These are phyloP conservation scores for Meleagris gallopavo DNA, from an alignment of 2,113 vertebrate species.

Conservation along the genomic window DNA sequence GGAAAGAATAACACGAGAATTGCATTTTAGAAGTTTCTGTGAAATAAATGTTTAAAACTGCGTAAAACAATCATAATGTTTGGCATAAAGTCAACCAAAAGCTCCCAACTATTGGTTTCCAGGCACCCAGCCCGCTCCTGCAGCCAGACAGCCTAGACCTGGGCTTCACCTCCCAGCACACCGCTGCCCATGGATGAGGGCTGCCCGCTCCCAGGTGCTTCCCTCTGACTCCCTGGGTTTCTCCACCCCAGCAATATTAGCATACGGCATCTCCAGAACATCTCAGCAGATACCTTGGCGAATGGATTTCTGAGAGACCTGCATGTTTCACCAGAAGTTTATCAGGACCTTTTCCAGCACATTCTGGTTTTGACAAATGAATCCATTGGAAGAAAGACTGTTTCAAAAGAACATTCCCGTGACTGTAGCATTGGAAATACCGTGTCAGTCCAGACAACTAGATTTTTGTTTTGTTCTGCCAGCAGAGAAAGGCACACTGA, in stretches of 20 bases:
- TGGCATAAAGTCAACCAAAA: background rate
- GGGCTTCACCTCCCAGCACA: background rate
- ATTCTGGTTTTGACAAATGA: constrained; percentile 6
- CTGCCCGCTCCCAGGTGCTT: background rate
- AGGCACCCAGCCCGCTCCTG: background rate
- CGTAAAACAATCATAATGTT: background rate
- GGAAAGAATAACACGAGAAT: background rate
- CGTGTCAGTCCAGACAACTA: background rate
- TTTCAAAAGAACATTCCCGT: background rate
- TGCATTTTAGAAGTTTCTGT: background rate
- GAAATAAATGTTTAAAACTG: background rate
- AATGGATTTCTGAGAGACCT: background rate
- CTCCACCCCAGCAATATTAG: background rate
- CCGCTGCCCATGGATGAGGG: background rate
- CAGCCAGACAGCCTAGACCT: background rate
- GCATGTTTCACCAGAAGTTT: background rate
- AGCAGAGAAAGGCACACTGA: background rate
- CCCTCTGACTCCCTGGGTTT: background rate
- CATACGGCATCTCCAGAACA: background rate
- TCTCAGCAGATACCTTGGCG: background rate
- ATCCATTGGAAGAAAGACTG: background rate
- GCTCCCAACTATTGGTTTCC: background rate
- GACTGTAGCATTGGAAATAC: background rate
- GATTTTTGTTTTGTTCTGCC: background rate
- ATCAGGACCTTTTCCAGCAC: background rate